These are phyloP conservation scores for Danio aesculapii DNA, from an alignment of 2,797 vertebrate genomes.

Conservation along the genomic window DNA sequence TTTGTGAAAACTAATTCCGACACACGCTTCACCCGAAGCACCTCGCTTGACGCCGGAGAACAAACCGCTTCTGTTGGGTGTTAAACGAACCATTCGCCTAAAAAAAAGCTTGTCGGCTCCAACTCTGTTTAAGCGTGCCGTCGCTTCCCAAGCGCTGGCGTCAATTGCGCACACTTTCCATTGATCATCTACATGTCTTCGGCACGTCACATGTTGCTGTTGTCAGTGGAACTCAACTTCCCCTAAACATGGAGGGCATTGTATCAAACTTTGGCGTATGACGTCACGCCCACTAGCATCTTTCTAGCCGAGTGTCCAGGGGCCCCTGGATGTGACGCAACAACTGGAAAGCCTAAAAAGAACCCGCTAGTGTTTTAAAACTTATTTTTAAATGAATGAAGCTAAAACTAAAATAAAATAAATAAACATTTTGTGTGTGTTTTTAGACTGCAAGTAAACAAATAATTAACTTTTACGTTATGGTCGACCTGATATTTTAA, in stretches of 20 bases:
- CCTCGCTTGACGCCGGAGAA: neutral
- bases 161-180: neutral
- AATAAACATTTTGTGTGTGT: too few relatives aligned
- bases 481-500: neutral
- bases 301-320: neutral
- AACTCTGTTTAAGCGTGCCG: neutral
- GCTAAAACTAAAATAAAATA: too few relatives aligned
- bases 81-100: conserved; percentile 9
- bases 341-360: neutral
- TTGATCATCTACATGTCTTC: neutral
- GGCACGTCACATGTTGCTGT: conserved; percentile 21
- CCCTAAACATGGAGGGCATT: conserved; percentile 70
- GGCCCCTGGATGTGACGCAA: conserved; percentile 34
- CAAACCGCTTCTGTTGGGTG: neutral
- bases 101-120: neutral
- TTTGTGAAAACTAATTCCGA: conserved; percentile 5
- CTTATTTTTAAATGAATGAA: neutral
- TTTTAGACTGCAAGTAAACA: neutral
- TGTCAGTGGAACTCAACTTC: conserved; percentile 25
- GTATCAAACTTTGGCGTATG: conserved; percentile 65
- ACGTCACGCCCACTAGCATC: conserved; percentile 70
- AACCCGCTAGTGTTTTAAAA: neutral
- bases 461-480: neutral
- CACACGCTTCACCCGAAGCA: neutral
- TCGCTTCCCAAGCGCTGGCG: neutral